Evolutionary conservation across 2,888 invertebrate species (phyloP).

Genomic region (Heliconius ismenius): DNA sequence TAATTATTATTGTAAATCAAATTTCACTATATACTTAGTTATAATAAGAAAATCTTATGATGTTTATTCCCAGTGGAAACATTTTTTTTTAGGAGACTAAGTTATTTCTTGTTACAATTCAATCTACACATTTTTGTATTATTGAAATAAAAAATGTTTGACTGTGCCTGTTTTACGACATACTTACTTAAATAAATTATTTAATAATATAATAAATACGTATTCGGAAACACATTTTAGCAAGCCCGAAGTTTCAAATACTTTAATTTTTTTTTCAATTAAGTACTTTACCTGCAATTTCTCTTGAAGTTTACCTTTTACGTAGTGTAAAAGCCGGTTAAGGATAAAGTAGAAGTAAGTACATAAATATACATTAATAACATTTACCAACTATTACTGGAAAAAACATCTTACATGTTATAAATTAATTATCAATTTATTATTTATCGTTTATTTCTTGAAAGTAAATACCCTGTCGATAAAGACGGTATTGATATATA

Average conservation of each 20-base stretch:
- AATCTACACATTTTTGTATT: too few species aligned
- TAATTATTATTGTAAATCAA: neutral
- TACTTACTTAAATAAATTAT: neutral
- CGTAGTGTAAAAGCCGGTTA: neutral
- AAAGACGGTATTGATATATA: neutral
- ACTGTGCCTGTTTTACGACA: too few species aligned
- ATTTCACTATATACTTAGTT: neutral
- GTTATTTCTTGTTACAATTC: too few species aligned
- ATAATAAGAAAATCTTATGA: neutral
- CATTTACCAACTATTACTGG: neutral
- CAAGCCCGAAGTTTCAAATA: too few species aligned
- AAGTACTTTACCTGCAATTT: too few species aligned
- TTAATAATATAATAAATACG: neutral
- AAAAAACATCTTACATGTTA: neutral
- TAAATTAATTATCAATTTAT: neutral
- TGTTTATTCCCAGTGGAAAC: neutral
- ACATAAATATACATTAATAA: neutral
- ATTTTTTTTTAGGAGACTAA: neutral
- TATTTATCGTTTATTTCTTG: constrained; percentile 4
- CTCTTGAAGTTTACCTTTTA: neutral
- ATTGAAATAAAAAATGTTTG: too few species aligned
- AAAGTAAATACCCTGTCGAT: constrained; percentile 3
- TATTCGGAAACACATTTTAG: too few species aligned
- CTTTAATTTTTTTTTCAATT: too few species aligned
- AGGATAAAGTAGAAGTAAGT: neutral